A percentile compares a stretch with the other conserved stretches of the same genome.
phyloP scores from a whole-genome alignment of 2,888 invertebrate genomes.

The Tetragonula carbonaria region DNA sequence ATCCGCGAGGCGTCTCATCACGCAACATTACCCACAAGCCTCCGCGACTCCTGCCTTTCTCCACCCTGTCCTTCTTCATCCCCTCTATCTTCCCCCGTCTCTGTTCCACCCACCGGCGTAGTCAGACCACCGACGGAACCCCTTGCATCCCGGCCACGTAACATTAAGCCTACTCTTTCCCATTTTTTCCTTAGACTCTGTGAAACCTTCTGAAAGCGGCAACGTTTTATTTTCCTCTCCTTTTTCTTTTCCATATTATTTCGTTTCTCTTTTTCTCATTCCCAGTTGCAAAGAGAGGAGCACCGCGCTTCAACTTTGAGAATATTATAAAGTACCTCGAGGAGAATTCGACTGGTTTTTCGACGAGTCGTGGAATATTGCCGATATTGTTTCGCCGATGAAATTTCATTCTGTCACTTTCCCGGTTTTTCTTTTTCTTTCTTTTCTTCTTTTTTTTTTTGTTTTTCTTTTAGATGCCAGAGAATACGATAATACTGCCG shows the following conservation, averaged over 20 bases:
- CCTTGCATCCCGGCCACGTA: slow-evolving; percentile 78
- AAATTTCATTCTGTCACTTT: neutral
- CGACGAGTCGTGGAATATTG: neutral
- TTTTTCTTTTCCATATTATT: neutral
- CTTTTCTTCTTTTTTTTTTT: too few relatives aligned
- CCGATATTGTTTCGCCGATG: slow-evolving; percentile 1
- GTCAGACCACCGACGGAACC: slow-evolving; percentile 62
- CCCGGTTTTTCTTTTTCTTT: neutral
- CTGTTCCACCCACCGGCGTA: slow-evolving; percentile 51
- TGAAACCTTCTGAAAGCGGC: slow-evolving; percentile 54
- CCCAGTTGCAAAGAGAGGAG: slow-evolving; percentile 15
- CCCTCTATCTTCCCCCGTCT: slow-evolving; percentile 26
- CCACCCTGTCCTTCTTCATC: slow-evolving; percentile 53
- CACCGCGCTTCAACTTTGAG: slow-evolving; percentile 32
- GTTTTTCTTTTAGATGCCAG: too few relatives aligned
- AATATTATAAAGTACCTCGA: slow-evolving; percentile 35
- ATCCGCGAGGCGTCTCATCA: slow-evolving; percentile 83
- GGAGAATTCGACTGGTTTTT: slow-evolving; percentile 36
- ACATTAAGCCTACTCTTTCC: slow-evolving; percentile 80
- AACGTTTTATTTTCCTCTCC: slow-evolving; percentile 56
- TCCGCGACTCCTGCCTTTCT: slow-evolving; percentile 64
- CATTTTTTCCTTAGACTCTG: slow-evolving; percentile 73
- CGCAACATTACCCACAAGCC: slow-evolving; percentile 82
- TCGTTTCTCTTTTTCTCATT: neutral
- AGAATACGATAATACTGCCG: too few relatives aligned